Conservation (phyloP, 2,888 invertebrate genomes). For the Agrotis clavis region DNA sequence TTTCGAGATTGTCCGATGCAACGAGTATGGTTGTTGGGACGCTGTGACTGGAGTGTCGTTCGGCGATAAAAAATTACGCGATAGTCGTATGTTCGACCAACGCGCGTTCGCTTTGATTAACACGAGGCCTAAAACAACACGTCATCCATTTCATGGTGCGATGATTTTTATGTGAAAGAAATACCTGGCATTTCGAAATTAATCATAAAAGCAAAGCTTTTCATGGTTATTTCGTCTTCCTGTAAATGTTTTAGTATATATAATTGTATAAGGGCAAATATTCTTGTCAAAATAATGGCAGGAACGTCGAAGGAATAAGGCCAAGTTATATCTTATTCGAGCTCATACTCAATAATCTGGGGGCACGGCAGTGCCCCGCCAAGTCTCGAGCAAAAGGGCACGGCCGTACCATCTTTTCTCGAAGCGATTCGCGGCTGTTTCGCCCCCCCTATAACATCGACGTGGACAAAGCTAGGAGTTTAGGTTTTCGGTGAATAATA, state of each 20-base stretch:
- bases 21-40: no score
- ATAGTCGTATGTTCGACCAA: not conserved
- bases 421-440: no score
- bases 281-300: not conserved
- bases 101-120: not conserved
- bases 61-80: no score
- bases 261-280: not conserved
- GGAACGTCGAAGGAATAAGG: not conserved
- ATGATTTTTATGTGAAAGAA: conserved; percentile 14
- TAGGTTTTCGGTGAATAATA: no score
- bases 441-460: no score
- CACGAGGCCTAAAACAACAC: not conserved
- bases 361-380: no score
- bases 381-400: no score
- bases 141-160: conserved; percentile 30
- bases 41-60: no score
- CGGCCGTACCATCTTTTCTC: no score
- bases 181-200: conserved; percentile 4
- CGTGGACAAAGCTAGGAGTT: no score
- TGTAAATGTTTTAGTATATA: conserved; percentile 3
- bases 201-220: conserved; percentile 1
- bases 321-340: not conserved
- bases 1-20: no score
- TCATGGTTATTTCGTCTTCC: not conserved
- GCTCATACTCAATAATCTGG: not conserved